Evolutionary conservation across 2,797 vertebrate genomes (phyloP).

Genomic region (Phataginus tetradactyla): DNA sequence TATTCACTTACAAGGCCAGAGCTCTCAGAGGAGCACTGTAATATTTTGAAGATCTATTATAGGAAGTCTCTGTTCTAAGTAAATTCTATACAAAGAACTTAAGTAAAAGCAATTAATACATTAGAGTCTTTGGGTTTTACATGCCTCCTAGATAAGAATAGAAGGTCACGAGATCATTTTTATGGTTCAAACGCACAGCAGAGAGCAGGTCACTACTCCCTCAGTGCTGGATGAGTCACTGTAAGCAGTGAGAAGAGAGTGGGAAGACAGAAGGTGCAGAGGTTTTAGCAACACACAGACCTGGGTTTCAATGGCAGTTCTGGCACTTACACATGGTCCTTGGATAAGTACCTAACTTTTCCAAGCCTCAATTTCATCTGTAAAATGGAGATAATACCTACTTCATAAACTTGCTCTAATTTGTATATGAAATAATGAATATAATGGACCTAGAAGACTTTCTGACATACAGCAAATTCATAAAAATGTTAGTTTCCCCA

Average conservation of each 20-base stretch:
- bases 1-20: constrained; percentile 66
- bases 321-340: background rate
- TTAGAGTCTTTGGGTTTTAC: background rate
- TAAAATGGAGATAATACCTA: constrained; percentile 7
- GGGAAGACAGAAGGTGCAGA: background rate
- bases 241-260: background rate
- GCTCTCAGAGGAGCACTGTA: constrained; percentile 68
- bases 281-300: background rate
- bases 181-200: background rate
- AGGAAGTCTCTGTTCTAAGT: constrained; percentile 36
- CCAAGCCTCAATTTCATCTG: background rate
- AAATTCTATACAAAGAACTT: constrained; percentile 47
- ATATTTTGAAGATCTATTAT: constrained; percentile 64
- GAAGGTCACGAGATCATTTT: background rate
- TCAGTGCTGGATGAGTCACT: background rate
- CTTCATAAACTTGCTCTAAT: background rate
- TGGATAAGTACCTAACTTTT: background rate
- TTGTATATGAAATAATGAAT: background rate
- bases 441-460: background rate
- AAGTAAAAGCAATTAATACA: constrained; percentile 49
- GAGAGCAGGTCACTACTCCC: background rate
- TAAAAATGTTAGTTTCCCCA: background rate
- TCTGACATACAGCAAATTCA: background rate
- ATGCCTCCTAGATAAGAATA: background rate
- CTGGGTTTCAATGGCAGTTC: background rate